Percentiles rank a stretch among this genome's conserved stretches.
Evolutionary conservation across 1,140 invertebrate species (phyloP).

Genomic region (Leptopilina clavipes): DNA sequence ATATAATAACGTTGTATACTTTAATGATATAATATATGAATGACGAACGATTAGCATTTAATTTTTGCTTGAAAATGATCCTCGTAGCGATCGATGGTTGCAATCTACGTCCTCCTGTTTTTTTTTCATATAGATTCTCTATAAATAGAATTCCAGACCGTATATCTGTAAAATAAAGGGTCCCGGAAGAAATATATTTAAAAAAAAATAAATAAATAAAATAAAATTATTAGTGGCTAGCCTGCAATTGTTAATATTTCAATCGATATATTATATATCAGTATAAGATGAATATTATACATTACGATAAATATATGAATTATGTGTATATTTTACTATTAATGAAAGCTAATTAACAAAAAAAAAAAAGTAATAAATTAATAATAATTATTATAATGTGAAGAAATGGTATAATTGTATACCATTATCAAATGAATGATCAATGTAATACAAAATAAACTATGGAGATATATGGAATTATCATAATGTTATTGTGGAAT

Average conservation of each 20-base stretch:
- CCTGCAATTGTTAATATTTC: slow-evolving; percentile 67
- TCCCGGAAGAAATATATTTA: slow-evolving; percentile 47
- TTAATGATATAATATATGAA: slow-evolving; percentile 44
- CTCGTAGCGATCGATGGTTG: slow-evolving; percentile 20
- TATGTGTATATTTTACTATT: slow-evolving; percentile 69
- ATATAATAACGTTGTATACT: slow-evolving; percentile 44
- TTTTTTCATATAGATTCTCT: slow-evolving; percentile 45
- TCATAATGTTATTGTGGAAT: slow-evolving; percentile 61
- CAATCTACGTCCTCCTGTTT: slow-evolving; percentile 48
- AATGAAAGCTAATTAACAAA: slow-evolving; percentile 52
- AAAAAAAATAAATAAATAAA: slow-evolving; percentile 21
- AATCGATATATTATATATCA: slow-evolving; percentile 67
- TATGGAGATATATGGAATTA: slow-evolving; percentile 57
- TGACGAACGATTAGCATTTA: slow-evolving; percentile 47
- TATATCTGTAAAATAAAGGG: slow-evolving; percentile 58
- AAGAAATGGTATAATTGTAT: slow-evolving; percentile 53
- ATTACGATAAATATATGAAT: slow-evolving; percentile 64
- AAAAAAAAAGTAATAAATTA: not conserved
- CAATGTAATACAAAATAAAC: slow-evolving; percentile 60
- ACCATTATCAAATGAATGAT: slow-evolving; percentile 57
- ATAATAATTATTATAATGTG: not conserved
- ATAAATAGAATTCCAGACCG: slow-evolving; percentile 45
- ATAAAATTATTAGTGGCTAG: slow-evolving; percentile 62
- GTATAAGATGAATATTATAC: slow-evolving; percentile 59
- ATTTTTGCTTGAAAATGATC: slow-evolving; percentile 43